These are phyloP conservation scores for Capitulum mitella DNA, from an alignment of 2,888 invertebrate genomes.

Conservation along the genomic window DNA sequence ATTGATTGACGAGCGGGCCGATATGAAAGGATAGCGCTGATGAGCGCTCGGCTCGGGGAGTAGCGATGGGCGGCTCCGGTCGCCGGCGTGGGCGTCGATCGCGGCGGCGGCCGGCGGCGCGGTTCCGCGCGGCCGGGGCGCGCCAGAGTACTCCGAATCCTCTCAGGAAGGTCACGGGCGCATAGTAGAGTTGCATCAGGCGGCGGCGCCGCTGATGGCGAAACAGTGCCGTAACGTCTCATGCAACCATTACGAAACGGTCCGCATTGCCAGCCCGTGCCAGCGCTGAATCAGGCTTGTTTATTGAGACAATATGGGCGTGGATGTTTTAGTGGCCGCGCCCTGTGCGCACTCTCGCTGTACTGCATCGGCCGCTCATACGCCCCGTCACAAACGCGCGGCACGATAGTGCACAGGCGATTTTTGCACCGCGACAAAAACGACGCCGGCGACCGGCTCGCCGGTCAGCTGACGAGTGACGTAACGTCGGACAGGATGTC, in stretches of 20 bases:
- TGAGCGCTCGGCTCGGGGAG: background rate
- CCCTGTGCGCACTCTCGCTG: too few species aligned
- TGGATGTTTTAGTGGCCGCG: background rate
- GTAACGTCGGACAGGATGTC: too few species aligned
- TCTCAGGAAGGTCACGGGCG: background rate
- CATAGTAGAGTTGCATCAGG: background rate
- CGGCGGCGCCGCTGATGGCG: background rate
- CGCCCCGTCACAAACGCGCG: too few species aligned
- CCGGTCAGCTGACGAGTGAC: too few species aligned
- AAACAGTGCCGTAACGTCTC: background rate
- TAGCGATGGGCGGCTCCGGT: background rate
- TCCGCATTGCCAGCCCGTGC: background rate
- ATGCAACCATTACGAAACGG: conserved; percentile 11
- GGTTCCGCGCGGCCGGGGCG: too few species aligned
- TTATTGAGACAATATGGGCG: background rate
- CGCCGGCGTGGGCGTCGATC: background rate
- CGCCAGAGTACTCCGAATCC: too few species aligned
- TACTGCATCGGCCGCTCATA: too few species aligned
- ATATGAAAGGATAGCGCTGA: background rate
- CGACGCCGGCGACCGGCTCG: too few species aligned
- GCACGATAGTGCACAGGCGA: too few species aligned
- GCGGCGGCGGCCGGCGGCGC: too few species aligned
- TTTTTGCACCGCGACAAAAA: too few species aligned
- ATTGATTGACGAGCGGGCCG: background rate
- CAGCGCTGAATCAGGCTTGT: background rate